Evolutionary conservation across 1,140 invertebrate species (phyloP).

Genomic region (Ooceraea biroi): DNA sequence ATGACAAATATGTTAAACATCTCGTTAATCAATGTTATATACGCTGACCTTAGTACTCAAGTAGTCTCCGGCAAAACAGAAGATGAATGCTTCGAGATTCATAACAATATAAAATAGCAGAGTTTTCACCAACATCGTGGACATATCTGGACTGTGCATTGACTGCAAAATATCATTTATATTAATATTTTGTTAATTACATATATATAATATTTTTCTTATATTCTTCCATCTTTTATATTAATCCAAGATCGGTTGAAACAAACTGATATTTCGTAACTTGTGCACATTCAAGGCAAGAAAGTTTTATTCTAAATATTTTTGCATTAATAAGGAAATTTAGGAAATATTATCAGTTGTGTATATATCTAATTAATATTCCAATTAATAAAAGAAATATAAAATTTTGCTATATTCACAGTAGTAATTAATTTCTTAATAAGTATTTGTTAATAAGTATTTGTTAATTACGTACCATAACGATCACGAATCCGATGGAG

Average conservation of each 20-base stretch:
- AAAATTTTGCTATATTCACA: too few relatives aligned
- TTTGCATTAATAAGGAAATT: not conserved
- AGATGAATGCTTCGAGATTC: slow-evolving; percentile 56
- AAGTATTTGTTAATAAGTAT: not conserved
- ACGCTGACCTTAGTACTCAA: slow-evolving; percentile 47
- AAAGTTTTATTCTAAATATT: not conserved
- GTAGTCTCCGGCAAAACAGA: slow-evolving; percentile 64
- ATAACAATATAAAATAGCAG: slow-evolving; percentile 46
- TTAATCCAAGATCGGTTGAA: too few relatives aligned
- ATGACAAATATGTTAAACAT: too few relatives aligned
- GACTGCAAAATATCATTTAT: slow-evolving; percentile 36
- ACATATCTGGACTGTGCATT: slow-evolving; percentile 11
- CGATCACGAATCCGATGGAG: slow-evolving; percentile 6
- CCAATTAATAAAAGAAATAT: too few relatives aligned
- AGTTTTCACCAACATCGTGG: slow-evolving; percentile 18
- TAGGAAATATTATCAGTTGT: too few relatives aligned
- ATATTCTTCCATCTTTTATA: not conserved
- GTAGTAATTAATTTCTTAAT: too few relatives aligned
- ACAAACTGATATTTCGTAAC: too few relatives aligned
- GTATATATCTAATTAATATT: not conserved
- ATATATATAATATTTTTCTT: too few relatives aligned
- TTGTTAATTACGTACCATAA: not conserved
- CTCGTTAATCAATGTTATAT: not conserved
- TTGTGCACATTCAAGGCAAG: too few relatives aligned
- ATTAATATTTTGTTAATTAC: too few relatives aligned